Evolutionary conservation across 2,113 vertebrate genomes (phyloP).

Genomic region (Nematolebias whitei): DNA sequence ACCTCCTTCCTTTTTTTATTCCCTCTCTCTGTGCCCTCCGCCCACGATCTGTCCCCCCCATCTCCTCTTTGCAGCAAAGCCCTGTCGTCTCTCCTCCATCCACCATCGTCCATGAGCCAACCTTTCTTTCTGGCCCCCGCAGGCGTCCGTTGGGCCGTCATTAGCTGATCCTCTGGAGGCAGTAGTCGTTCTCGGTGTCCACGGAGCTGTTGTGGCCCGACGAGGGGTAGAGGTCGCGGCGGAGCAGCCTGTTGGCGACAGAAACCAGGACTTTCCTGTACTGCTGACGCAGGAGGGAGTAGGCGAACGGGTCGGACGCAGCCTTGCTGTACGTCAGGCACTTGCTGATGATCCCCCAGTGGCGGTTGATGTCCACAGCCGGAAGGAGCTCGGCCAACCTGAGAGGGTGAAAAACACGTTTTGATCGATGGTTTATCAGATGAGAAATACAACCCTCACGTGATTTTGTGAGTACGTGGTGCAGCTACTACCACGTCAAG

Average conservation of each 20-base stretch:
- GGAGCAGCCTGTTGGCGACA: constrained; percentile 82
- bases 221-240: constrained; percentile 84
- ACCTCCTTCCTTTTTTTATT: constrained; percentile 26
- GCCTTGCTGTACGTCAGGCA: constrained; percentile 89
- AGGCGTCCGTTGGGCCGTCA: constrained; percentile 20
- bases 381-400: constrained; percentile 86
- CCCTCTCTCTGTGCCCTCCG: constrained; percentile 29
- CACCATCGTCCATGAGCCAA: constrained; percentile 41
- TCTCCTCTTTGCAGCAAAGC: constrained; percentile 48
- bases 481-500: too few relatives aligned
- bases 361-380: constrained; percentile 83
- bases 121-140: constrained; percentile 9
- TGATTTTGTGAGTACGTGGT: too few relatives aligned
- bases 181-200: constrained; percentile 86
- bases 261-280: constrained; percentile 85
- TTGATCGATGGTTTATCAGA: neutral
- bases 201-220: constrained; percentile 86
- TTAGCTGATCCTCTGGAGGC: constrained; percentile 85
- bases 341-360: constrained; percentile 88
- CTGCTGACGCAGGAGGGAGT: constrained; percentile 85
- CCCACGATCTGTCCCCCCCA: constrained; percentile 52
- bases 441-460: too few relatives aligned
- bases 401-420: constrained; percentile 35
- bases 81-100: constrained; percentile 38
- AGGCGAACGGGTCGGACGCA: constrained; percentile 84